Conservation (phyloP, 2,797 vertebrate genomes). For the Melanogrammus aeglefinus region DNA sequence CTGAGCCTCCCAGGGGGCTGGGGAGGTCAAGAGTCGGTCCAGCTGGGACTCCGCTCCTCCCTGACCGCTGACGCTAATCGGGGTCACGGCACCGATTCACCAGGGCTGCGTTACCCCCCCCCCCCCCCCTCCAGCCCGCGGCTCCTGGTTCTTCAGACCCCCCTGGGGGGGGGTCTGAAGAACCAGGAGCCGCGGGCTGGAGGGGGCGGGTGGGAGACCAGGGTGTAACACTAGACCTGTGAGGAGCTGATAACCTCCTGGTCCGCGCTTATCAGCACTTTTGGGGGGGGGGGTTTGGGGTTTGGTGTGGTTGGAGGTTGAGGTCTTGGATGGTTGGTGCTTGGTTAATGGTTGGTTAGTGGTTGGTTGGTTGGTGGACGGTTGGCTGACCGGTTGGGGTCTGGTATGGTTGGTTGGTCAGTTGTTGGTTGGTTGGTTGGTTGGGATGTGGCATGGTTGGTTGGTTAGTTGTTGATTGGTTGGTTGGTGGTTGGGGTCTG, state of each 20-base stretch:
- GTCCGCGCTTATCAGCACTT: neutral
- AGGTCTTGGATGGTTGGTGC: too few relatives aligned
- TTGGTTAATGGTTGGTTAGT: too few relatives aligned
- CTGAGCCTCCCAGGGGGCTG: neutral
- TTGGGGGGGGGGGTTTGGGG: too few relatives aligned
- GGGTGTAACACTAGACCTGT: neutral
- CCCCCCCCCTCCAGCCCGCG: too few relatives aligned
- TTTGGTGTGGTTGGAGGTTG: neutral
- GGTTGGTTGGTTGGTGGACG: too few relatives aligned
- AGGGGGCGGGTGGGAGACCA: too few relatives aligned
- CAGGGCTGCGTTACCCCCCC: neutral
- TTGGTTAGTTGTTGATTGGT: neutral
- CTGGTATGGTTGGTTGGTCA: too few relatives aligned
- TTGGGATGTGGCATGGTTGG: too few relatives aligned
- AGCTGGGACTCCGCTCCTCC: neutral
- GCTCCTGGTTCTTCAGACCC: too few relatives aligned
- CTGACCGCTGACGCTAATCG: neutral
- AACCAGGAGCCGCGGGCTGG: neutral
- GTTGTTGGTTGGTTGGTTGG: too few relatives aligned
- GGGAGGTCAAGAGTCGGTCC: neutral
- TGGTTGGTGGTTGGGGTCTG: neutral
- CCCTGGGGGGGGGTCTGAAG: neutral
- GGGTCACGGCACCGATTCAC: neutral
- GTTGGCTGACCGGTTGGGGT: too few relatives aligned
- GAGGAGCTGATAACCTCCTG: neutral